A percentile compares a stretch with the other conserved stretches of the same genome.
These are phyloP conservation scores for Cryptomyrus ogoouensis DNA, from an alignment of 2,113 vertebrate genomes.

Conservation along the genomic window DNA sequence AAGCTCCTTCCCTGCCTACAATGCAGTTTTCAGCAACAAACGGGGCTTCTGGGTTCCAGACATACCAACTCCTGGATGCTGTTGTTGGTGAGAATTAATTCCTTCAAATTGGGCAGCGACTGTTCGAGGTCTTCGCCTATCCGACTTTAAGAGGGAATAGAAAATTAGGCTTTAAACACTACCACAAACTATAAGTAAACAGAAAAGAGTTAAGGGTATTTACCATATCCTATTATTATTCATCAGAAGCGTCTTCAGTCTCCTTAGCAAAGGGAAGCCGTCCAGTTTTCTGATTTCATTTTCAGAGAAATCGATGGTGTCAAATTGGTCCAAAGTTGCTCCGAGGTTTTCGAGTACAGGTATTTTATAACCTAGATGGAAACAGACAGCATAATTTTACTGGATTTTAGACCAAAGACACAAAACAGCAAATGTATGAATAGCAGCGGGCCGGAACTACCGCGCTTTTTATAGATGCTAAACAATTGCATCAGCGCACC, in stretches of 20 bases:
- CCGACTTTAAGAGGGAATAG: conserved; percentile 61
- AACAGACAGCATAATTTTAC: neutral
- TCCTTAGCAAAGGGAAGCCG: conserved; percentile 81
- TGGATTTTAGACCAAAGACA: neutral
- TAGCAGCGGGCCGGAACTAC: neutral
- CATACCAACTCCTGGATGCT: conserved; percentile 92
- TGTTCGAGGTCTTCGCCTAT: conserved; percentile 88
- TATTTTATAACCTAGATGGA: conserved; percentile 80
- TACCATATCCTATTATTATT: conserved; percentile 97
- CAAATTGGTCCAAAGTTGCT: conserved; percentile 92
- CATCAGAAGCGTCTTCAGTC: conserved; percentile 84
- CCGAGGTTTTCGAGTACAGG: conserved; percentile 93
- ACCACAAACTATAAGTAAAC: neutral
- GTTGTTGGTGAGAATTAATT: conserved; percentile 92
- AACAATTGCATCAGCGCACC: conserved; percentile 55
- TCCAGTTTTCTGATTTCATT: conserved; percentile 92
- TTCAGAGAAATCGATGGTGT: conserved; percentile 93
- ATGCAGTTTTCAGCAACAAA: neutral
- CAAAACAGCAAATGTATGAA: neutral
- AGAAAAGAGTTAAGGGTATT: conserved; percentile 28
- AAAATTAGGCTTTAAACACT: neutral
- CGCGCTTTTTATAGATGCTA: neutral
- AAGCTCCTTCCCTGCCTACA: neutral
- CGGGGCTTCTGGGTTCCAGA: conserved; percentile 1
- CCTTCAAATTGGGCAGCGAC: conserved; percentile 72